Evolutionary conservation across 64 coral and sea anemone genomes (phyloP).

Genomic region (Montipora sp.): DNA sequence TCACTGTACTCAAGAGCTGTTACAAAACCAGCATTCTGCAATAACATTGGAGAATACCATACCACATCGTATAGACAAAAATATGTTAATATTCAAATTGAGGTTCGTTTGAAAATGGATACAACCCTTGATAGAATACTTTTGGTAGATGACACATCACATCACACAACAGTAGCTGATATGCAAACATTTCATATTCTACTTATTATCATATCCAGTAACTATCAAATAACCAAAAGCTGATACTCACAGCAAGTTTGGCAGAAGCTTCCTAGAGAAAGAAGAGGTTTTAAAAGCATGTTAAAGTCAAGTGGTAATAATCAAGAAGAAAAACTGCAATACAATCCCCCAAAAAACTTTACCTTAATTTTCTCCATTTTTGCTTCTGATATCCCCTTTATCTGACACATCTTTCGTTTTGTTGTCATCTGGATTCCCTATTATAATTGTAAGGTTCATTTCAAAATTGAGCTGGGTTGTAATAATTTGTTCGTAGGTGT

Average conservation of each 20-base stretch:
- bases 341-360: neutral
- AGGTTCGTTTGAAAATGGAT: no score
- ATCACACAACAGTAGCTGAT: no score
- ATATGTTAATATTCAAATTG: neutral
- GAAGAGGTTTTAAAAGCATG: neutral
- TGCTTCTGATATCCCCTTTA: slow-evolving; percentile 99
- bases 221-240: neutral
- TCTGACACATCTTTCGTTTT: slow-evolving; percentile 90
- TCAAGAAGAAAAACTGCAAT: no score
- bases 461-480: neutral
- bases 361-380: slow-evolving; percentile 99
- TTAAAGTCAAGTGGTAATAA: no score
- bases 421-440: slow-evolving; percentile 99
- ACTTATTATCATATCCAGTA: no score
- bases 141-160: no score
- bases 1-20: slow-evolving; percentile 99
- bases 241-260: slow-evolving; percentile 93
- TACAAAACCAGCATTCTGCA: slow-evolving; percentile 93
- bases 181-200: no score
- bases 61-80: neutral
- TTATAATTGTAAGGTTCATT: neutral
- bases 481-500: neutral
- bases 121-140: no score
- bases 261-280: slow-evolving; percentile 91
- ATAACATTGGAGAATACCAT: neutral